Evolutionary conservation across 2,797 vertebrate species (phyloP), one percentile per base, ranked within the genome.

Genomic region (Lacerta viridis): DNA sequence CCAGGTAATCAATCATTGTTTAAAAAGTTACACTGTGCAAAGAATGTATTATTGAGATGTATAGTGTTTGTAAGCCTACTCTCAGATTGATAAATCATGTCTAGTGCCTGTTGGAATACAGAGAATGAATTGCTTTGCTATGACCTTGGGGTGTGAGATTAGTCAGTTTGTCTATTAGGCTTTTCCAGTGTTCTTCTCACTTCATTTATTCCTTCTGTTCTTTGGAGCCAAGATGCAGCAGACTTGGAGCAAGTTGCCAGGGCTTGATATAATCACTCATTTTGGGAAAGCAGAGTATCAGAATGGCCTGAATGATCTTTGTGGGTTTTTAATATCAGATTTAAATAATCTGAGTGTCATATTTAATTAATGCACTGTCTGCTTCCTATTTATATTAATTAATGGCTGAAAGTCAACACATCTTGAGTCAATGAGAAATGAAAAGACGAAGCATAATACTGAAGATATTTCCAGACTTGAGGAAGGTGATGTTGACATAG

Each of bases 41-140:
- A 95, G 94, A 96, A 96, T 94, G 68, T 95, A 96, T 97, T 96
- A 97, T 96, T 97, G 96, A 97, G 96, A 97, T 96, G 90, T 96
- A 97, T 96, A 94, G 96, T 97, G 95, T 97, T 97, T 97, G 93
- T 95, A 95, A 96, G 94, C 88, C 85, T 91, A 92, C 68, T 91
- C 92, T 92, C 82, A 79, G 90, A 97, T 95, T 96, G 97, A 97
- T 97, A 96, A 97, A 96, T 97, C 95, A 96, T 94, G 93, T 96
- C 96, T 96, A 89, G 81, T 93, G 88, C 93, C 95, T 92, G 94
- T 96, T 95, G 93, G 96, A 95, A 96, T 93, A 87, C 93, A 85
- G 95, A 91, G 94, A 97, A 97, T 95, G 88, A 96, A 96, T 97
- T 95, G 92, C 94, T 96, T 95, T 94, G 61, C 93, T 96, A 18